Base-by-base conservation (phyloP, 2,797 vertebrate genomes). In the Furcifer pardalis region DNA sequence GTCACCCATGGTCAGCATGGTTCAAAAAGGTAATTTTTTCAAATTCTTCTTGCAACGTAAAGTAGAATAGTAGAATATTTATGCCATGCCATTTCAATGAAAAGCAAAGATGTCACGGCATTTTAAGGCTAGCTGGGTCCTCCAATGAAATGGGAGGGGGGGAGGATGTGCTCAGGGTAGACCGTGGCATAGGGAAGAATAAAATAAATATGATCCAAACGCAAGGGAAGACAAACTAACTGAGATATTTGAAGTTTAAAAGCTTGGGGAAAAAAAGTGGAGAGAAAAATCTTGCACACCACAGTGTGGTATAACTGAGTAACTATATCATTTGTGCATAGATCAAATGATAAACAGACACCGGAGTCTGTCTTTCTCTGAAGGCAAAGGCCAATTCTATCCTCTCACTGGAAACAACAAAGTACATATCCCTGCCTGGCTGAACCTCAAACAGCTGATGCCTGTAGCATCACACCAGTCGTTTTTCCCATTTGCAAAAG, bases 401-500 rank as follows among this genome's bases (percentile, higher is more conserved):
- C 65, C 12, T 76, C 78, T 72, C 25, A 2, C 52, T 46, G n/a
- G n/a, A 76, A 74, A 87, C 35, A 77, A 44, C 63, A 69, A 40
- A 60, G 3, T 44, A 35, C 59, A 40, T 7, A 25, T 56, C 27
- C 35, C 56, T 49, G 78, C 69, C 90, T 2, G 9, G 77, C 86
- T 59, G 30, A 3, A 0, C 21, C 1, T 59, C 81, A 4, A 71
- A 46, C 87, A 91, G 89, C 89, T 84, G 89, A 91, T 85, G 72
- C 86, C 32, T 76, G 88, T 88, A 77, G 13, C 13, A 82, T 91
- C 30, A 1, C 91, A 78, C 86, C 81, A 78, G 0, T 81, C 15
- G 86, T 85, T 80, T 37, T 87, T 85, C 79, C 90, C 63, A 66
- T 63, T 35, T 72, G 56, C 56, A 73, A 84, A 23, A 81, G 27